Percentiles rank a stretch among this genome's conserved stretches.
phyloP scores from a whole-genome alignment of 2,113 vertebrate species.

The Neoarius graeffei region DNA sequence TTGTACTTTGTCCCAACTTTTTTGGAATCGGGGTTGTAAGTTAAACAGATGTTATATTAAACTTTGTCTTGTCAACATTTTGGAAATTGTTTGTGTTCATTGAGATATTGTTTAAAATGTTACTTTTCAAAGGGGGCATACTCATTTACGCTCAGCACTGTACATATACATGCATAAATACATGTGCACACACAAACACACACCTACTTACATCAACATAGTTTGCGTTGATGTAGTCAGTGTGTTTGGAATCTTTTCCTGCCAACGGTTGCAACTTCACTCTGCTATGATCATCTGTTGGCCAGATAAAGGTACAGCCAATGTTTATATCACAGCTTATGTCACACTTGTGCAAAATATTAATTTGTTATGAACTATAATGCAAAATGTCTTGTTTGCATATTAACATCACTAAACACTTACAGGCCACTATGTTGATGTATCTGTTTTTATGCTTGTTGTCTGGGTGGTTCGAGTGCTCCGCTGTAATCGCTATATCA shows the following conservation, averaged over 20 bases:
- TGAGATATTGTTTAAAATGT: no score
- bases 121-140: no score
- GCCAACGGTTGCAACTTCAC: constrained; percentile 94
- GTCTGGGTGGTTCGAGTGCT: constrained; percentile 97
- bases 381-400: not conserved
- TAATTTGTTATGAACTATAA: not conserved
- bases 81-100: no score
- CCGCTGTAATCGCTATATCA: constrained; percentile 97
- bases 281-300: constrained; percentile 95
- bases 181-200: not conserved
- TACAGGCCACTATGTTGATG: constrained; percentile 99
- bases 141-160: no score
- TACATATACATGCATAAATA: not conserved
- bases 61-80: no score
- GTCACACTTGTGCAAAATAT: not conserved
- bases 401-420: constrained; percentile 67
- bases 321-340: constrained; percentile 4
- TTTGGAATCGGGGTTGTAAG: no score
- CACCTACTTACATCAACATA: constrained; percentile 92
- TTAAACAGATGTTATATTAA: no score
- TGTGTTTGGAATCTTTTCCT: constrained; percentile 98
- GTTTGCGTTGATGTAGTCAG: constrained; percentile 99
- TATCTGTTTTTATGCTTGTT: constrained; percentile 99
- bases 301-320: constrained; percentile 40
- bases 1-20: no score